phyloP scores from a whole-genome alignment of 2,888 invertebrate species.

The Drosophila paramelanica region DNA sequence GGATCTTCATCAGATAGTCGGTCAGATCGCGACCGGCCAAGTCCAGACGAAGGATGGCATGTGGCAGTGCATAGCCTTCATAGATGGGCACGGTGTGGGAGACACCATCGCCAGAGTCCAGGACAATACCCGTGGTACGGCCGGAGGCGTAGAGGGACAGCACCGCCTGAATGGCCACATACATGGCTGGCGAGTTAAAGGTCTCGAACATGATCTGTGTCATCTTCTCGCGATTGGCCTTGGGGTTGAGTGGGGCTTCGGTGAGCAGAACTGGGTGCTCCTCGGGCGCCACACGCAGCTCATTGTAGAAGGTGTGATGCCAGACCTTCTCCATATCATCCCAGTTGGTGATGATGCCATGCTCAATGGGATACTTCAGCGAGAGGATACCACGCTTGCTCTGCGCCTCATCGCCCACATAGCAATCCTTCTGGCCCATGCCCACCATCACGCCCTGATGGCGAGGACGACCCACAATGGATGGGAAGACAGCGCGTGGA shows the following conservation, averaged over 20 bases:
- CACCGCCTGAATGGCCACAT: conserved; percentile 97
- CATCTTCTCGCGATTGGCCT: conserved; percentile 96
- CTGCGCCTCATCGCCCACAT: conserved; percentile 98
- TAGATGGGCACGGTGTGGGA: conserved; percentile 98
- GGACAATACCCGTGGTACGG: conserved; percentile 98
- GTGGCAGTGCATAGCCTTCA: conserved; percentile 96
- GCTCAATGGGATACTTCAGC: conserved; percentile 98
- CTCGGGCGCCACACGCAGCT: conserved; percentile 97
- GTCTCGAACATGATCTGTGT: conserved; percentile 97
- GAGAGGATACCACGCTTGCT: conserved; percentile 98
- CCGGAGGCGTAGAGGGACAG: conserved; percentile 97
- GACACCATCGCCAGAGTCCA: conserved; percentile 98
- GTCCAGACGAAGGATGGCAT: conserved; percentile 96
- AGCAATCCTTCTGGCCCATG: conserved; percentile 99
- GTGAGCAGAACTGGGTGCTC: conserved; percentile 95
- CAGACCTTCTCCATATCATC: conserved; percentile 99
- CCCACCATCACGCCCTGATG: conserved; percentile 98
- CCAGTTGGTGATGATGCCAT: conserved; percentile 99
- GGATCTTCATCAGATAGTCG: conserved; percentile 97
- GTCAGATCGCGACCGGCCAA: conserved; percentile 97
- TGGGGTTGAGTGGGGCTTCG: conserved; percentile 95
- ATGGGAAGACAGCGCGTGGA: conserved; percentile 96
- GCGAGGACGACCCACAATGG: conserved; percentile 96
- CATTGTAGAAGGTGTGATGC: conserved; percentile 99
- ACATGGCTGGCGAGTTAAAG: conserved; percentile 97